Base-by-base conservation (phyloP, 2,888 invertebrate species). In the Didymodactylos carnosus region DNA sequence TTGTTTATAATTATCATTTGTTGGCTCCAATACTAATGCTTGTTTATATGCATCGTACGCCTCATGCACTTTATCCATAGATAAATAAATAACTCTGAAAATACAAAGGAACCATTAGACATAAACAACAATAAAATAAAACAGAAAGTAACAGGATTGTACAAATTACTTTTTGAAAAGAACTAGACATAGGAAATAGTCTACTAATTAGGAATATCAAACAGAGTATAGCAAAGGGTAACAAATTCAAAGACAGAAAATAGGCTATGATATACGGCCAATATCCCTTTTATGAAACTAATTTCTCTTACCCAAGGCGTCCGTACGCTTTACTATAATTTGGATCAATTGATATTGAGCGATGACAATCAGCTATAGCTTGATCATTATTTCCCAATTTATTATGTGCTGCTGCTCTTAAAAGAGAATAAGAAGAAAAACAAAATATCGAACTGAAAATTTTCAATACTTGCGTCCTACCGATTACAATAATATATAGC, bases 311-410 rank as follows among this genome's bases (percentile, higher is more conserved):
- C 84, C 91, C 95, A 82, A 94, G 87, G 75, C 95, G 88, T 2
- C 93, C 92, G 84, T 92, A 94, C 7, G 94, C 95, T 85, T 97
- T 95, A 79, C 92, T 89, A 84, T 98, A 98, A 76, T 88, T 87
- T 0, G 92, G 89, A 83, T 97, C 94, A 78, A 95, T 87, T 41
- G 88, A 87, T 73, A 98, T 86, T 8, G 98, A 94, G 69, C 88
- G 88, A 79, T 90, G 88, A 82, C 94, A 95, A 84, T 98, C 97
- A 72, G 88, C 88, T 72, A 97, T 89, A 16, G 94, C 92, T 76
- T 88, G 87, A 75, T 88, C 87, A 80, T 92, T 89, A 80, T 91
- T 88, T 71, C 90, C 90, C 77, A 94, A 84, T 81, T 93, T 92
- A 81, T 91, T 94, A 82, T 90, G 89, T 0, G 94, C 94, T 2